Percentiles rank a stretch among this genome's conserved stretches.
Conservation (phyloP, 2,888 invertebrate species). For the Cephalotes varians region DNA sequence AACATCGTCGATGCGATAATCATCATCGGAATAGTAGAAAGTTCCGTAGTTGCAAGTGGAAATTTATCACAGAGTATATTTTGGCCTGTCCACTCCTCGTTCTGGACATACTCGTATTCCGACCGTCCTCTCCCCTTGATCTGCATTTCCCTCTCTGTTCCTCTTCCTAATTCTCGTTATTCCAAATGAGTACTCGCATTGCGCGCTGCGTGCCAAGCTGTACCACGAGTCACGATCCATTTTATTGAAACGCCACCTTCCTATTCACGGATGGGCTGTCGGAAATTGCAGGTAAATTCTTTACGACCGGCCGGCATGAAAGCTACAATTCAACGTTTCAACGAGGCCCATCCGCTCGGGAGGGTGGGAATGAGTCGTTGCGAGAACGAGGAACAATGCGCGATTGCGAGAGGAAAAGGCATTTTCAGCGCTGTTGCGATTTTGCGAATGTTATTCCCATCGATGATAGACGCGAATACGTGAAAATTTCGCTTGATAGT, state of each 20-base stretch:
- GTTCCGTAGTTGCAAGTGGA: conserved; percentile 63
- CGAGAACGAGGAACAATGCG: conserved; percentile 35
- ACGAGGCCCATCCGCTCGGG: conserved; percentile 21
- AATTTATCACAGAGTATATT: conserved; percentile 72
- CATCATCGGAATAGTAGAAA: conserved; percentile 52
- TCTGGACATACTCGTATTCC: background rate
- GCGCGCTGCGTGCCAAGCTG: conserved; percentile 48
- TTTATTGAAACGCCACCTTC: conserved; percentile 73
- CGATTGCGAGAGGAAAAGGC: conserved; percentile 21
- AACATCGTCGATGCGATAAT: conserved; percentile 42
- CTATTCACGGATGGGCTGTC: conserved; percentile 54
- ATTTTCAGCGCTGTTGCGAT: conserved; percentile 24
- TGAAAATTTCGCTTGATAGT: background rate
- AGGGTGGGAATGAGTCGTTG: conserved; percentile 37
- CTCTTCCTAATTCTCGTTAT: conserved; percentile 40
- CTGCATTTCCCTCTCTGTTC: background rate
- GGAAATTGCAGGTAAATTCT: conserved; percentile 75
- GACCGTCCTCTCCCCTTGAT: background rate
- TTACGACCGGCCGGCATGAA: conserved; percentile 63
- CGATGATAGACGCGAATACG: conserved; percentile 30
- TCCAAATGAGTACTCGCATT: conserved; percentile 58
- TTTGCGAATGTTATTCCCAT: conserved; percentile 19
- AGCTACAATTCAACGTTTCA: conserved; percentile 51
- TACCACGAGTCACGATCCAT: conserved; percentile 64
- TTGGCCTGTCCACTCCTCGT: conserved; percentile 35